Conservation (phyloP, 2,113 vertebrate species). For the Cynoglossus semilaevis region DNA sequence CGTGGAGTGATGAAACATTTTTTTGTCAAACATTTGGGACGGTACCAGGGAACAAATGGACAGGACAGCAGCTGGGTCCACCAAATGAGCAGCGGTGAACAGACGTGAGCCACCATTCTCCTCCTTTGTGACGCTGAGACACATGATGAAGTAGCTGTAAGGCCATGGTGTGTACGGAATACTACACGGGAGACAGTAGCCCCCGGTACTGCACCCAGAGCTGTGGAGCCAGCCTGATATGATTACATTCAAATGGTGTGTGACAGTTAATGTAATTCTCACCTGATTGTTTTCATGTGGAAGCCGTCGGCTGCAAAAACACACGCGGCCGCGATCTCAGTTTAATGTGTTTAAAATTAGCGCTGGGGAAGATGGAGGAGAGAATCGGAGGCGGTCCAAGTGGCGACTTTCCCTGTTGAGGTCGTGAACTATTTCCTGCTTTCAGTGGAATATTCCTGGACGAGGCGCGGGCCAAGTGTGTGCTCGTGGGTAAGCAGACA, state of each 20-base stretch:
- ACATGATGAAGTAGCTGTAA: slow-evolving; percentile 1
- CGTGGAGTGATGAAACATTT: slow-evolving; percentile 1
- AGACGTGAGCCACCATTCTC: slow-evolving; percentile 14
- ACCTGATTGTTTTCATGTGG: slow-evolving; percentile 17
- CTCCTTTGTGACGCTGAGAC: not conserved
- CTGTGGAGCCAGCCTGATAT: not conserved
- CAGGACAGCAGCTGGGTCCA: slow-evolving; percentile 14
- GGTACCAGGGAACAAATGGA: not conserved
- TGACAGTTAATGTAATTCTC: slow-evolving; percentile 19
- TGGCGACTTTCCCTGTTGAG: slow-evolving; percentile 22
- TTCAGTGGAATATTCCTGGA: slow-evolving; percentile 24
- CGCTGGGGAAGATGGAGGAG: slow-evolving; percentile 30
- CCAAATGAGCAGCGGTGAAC: slow-evolving; percentile 18
- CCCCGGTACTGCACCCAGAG: not conserved
- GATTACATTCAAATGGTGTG: slow-evolving; percentile 31
- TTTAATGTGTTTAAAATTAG: slow-evolving; percentile 36
- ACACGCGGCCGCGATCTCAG: slow-evolving; percentile 27
- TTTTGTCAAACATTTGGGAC: not conserved
- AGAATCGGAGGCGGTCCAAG: slow-evolving; percentile 30
- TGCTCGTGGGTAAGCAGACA: slow-evolving; percentile 1
- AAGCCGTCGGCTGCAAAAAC: slow-evolving; percentile 15
- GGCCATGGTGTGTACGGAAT: too few relatives aligned
- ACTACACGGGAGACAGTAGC: not conserved
- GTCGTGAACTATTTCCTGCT: slow-evolving; percentile 35
- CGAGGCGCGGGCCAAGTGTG: slow-evolving; percentile 23